Evolutionary conservation across 2,113 vertebrate genomes (phyloP).

Genomic region (Myanophis thanlyinensis): DNA sequence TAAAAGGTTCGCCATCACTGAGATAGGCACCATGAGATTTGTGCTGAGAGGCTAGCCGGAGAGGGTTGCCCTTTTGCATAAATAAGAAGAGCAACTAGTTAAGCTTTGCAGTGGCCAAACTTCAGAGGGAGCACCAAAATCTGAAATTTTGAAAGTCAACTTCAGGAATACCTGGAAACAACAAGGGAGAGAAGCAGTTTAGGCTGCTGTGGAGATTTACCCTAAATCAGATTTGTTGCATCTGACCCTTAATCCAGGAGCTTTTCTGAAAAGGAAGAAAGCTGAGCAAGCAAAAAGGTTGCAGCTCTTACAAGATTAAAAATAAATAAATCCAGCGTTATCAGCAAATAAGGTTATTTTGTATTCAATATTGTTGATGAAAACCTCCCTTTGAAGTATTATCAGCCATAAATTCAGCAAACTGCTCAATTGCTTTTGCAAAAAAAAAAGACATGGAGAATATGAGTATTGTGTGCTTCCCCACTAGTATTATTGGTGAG

Average conservation of each 20-base stretch:
- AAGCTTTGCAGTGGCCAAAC: neutral
- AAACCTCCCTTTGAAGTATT: neutral
- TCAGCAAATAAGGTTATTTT: neutral
- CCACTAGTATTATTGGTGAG: neutral
- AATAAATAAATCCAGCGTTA: neutral
- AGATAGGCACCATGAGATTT: neutral
- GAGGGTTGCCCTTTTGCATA: neutral
- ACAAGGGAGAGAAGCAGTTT: neutral
- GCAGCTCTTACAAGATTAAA: neutral
- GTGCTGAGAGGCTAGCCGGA: neutral
- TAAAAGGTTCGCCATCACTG: no score
- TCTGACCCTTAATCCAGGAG: neutral
- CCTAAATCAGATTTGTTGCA: neutral
- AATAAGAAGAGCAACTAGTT: neutral
- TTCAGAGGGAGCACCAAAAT: neutral
- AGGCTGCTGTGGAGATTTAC: neutral
- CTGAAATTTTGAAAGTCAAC: neutral
- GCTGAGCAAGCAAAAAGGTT: neutral
- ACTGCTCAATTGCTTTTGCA: neutral
- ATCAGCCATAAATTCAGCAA: neutral
- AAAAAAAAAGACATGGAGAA: neutral
- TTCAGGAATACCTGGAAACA: neutral
- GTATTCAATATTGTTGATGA: neutral
- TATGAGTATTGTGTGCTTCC: neutral
- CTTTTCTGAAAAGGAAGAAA: neutral